Conservation (phyloP, 2,888 invertebrate species). For the Nomada ferruginata region DNA sequence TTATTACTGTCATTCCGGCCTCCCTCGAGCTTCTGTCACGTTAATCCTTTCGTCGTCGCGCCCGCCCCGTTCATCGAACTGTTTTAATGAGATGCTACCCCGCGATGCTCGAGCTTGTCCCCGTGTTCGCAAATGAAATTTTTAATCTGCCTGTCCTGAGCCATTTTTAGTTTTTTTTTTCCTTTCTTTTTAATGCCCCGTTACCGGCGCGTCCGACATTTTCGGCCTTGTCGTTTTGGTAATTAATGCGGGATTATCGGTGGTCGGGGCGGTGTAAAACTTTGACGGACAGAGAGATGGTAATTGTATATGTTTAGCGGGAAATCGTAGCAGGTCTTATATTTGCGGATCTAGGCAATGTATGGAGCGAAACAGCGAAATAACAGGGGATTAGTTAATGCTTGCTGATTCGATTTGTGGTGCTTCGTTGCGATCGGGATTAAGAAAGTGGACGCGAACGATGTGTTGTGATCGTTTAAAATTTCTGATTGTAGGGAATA, state of each 20-base stretch:
- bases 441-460: too few relatives aligned
- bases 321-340: not conserved
- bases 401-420: not conserved
- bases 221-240: constrained; percentile 19
- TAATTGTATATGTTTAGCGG: too few relatives aligned
- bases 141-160: constrained; percentile 40
- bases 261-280: constrained; percentile 11
- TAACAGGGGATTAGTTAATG: too few relatives aligned
- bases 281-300: not conserved
- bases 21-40: constrained; percentile 60
- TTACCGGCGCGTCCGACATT: constrained; percentile 1
- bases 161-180: not conserved
- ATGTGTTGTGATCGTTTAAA: too few relatives aligned
- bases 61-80: constrained; percentile 66
- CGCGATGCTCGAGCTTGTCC: constrained; percentile 27
- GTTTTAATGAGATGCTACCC: constrained; percentile 67
- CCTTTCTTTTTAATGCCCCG: not conserved
- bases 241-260: constrained; percentile 24
- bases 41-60: constrained; percentile 70
- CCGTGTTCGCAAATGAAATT: constrained; percentile 50
- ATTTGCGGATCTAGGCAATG: not conserved
- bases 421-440: too few relatives aligned
- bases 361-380: too few relatives aligned
- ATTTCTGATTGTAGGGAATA: too few relatives aligned
- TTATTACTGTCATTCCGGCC: constrained; percentile 77